Evolutionary conservation across 1,140 invertebrate species (phyloP).

Genomic region (Geopemphigus sp.): DNA sequence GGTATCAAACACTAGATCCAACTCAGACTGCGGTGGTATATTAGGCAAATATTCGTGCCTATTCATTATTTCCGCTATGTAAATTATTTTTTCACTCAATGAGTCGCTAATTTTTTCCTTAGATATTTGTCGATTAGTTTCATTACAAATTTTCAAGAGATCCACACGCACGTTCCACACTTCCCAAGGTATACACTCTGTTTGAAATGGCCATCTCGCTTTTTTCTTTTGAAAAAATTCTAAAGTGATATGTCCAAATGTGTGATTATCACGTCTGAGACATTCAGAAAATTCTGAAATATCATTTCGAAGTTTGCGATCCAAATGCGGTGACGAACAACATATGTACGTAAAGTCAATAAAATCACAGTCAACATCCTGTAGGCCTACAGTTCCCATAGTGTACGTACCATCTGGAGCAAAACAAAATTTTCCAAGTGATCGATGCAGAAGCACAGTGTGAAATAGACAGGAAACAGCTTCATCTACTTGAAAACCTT

Average conservation of each 20-base stretch:
- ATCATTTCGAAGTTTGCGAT: slow-evolving; percentile 72
- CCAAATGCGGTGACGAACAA: slow-evolving; percentile 78
- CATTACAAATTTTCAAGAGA: slow-evolving; percentile 78
- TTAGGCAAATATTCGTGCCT: slow-evolving; percentile 92
- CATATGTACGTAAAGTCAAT: slow-evolving; percentile 96
- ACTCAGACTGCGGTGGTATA: slow-evolving; percentile 86
- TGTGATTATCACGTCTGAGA: slow-evolving; percentile 70
- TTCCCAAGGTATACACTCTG: slow-evolving; percentile 93
- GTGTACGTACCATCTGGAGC: slow-evolving; percentile 91
- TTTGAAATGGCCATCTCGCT: slow-evolving; percentile 79
- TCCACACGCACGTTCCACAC: slow-evolving; percentile 93
- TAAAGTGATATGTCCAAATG: slow-evolving; percentile 82
- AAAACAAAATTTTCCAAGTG: slow-evolving; percentile 92
- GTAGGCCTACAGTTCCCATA: slow-evolving; percentile 89
- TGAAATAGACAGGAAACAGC: slow-evolving; percentile 92
- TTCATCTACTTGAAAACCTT: slow-evolving; percentile 91
- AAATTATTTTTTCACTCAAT: slow-evolving; percentile 87
- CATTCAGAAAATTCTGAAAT: slow-evolving; percentile 84
- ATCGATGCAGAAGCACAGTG: slow-evolving; percentile 90
- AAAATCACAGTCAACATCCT: slow-evolving; percentile 95
- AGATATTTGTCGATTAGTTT: slow-evolving; percentile 84
- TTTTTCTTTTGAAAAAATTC: slow-evolving; percentile 94
- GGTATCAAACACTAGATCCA: slow-evolving; percentile 93
- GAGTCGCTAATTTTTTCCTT: slow-evolving; percentile 88
- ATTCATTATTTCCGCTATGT: slow-evolving; percentile 93